Conservation (phyloP, 2,113 vertebrate species). For the Australoheros scitulus region DNA sequence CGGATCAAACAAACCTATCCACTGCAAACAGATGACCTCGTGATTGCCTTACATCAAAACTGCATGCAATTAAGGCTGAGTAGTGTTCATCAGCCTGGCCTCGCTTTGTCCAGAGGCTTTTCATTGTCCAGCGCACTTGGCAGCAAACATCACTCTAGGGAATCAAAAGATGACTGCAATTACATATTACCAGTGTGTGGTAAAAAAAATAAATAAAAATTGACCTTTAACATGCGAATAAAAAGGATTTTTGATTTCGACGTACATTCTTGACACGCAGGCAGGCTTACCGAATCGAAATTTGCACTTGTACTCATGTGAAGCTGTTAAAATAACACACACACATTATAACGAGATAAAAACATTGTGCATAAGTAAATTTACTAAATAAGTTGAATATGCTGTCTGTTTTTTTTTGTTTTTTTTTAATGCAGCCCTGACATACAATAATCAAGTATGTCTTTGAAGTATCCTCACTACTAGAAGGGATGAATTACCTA, state of each 20-base stretch:
- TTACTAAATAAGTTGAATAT: background rate
- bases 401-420: background rate
- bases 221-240: conserved; percentile 34
- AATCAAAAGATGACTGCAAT: conserved; percentile 72
- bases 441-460: background rate
- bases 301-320: background rate
- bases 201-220: background rate
- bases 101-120: conserved; percentile 75
- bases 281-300: background rate
- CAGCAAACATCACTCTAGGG: conserved; percentile 56
- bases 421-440: background rate
- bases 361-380: background rate
- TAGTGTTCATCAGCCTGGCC: conserved; percentile 70
- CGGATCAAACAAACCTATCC: conserved; percentile 77
- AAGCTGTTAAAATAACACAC: background rate
- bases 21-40: conserved; percentile 76
- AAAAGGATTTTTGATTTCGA: conserved; percentile 24
- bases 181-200: conserved; percentile 44
- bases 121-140: conserved; percentile 73
- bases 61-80: conserved; percentile 78
- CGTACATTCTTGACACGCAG: background rate
- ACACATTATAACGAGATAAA: background rate
- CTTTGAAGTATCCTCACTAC: background rate
- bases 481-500: background rate
- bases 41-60: conserved; percentile 82